phyloP scores from a whole-genome alignment of 2,888 invertebrate species.

The Uropetala carovei region DNA sequence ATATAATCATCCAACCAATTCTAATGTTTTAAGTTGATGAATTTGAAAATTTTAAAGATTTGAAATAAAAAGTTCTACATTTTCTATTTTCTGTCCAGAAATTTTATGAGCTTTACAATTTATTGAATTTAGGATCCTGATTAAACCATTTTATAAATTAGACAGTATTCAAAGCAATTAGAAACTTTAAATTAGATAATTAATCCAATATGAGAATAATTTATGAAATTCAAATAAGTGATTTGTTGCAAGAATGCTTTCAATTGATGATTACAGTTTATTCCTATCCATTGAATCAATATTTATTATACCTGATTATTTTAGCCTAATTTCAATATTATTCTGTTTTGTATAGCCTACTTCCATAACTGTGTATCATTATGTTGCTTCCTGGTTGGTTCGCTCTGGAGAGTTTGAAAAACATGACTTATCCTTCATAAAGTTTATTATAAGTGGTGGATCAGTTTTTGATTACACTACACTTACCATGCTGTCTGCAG shows the following conservation, averaged over 20 bases:
- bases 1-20: neutral
- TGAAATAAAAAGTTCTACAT: too few relatives aligned
- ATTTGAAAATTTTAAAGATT: too few relatives aligned
- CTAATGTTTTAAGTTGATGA: too few relatives aligned
- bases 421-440: slow-evolving; percentile 52
- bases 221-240: neutral
- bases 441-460: slow-evolving; percentile 53
- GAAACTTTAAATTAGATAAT: too few relatives aligned
- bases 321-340: neutral
- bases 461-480: slow-evolving; percentile 55
- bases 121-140: too few relatives aligned
- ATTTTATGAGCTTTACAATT: too few relatives aligned
- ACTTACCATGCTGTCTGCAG: neutral
- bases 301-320: too few relatives aligned
- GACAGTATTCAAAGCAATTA: too few relatives aligned
- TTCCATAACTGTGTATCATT: slow-evolving; percentile 41
- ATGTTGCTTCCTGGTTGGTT: slow-evolving; percentile 53
- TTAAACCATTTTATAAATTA: too few relatives aligned
- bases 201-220: neutral
- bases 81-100: too few relatives aligned
- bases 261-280: neutral
- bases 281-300: too few relatives aligned
- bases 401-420: slow-evolving; percentile 35
- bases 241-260: neutral
- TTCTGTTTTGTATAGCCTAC: slow-evolving; percentile 28